Base-by-base conservation (phyloP, 2,113 vertebrate species). In the Campylomormyrus numenius region DNA sequence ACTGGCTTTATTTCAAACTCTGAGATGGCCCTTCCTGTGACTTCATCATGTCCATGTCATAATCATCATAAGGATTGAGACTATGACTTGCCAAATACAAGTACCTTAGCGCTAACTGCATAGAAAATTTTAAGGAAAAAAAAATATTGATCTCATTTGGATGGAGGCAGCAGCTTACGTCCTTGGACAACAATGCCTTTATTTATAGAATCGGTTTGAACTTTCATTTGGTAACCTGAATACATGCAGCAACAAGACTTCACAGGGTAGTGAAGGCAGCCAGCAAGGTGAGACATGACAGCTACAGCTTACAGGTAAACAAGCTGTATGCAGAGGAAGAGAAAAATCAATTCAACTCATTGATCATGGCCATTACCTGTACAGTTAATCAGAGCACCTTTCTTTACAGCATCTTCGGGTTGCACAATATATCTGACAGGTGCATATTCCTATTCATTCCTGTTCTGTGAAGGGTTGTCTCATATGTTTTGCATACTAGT, bases 201-300 rank as follows among this genome's bases (percentile, higher is more conserved):
- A 80, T 80, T 80, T 80, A 80, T 80, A 39, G 35, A 80, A 80
- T 80, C 5, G 6, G 15, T 77, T 77, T 77, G 31, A 80, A 42
- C 6, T 15, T 77, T 42, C 74, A 80, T 80, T 80, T 42, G 13
- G 74, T 80, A 80, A 80, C 74, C 74, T 80, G 35, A 80, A 80
- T 80, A 80, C 74, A 80, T 42, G 74, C 74, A 80, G 74, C 74
- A 80, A 80, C 15, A 42, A 80, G 35, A 80, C 74, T 80, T 80
- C 35, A 80, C 74, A 80, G 35, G 17, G 31, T 42, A 80, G 74
- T 80, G 74, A 80, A 80, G 74, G 74, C 74, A 42, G 5, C 35
- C 74, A 80, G 35, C 74, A 21, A 42, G 35, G 13, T 70, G n/a
- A 19, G 15, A 35, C 35, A 42, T 19, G 35, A 80, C 74, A 42